Conservation (phyloP, 1,140 invertebrate genomes). For the Drosophila bocqueti region DNA sequence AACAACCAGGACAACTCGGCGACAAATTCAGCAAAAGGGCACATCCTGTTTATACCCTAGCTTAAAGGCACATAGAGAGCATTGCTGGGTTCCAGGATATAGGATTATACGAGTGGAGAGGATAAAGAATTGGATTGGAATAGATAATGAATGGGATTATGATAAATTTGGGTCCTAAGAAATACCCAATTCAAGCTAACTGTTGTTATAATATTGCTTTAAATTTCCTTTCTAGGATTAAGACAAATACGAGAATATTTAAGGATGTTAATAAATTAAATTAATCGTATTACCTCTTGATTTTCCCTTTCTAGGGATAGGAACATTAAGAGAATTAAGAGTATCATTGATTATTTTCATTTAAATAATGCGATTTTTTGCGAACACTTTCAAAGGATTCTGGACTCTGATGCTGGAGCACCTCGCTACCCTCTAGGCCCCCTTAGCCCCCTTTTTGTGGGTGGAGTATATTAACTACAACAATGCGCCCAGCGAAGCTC, state of each 20-base stretch:
- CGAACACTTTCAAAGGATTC: neutral
- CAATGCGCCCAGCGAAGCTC: conserved; percentile 39
- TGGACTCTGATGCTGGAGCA: neutral
- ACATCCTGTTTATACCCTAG: conserved; percentile 16
- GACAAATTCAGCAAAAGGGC: neutral
- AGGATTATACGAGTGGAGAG: no score
- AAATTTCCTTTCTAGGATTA: neutral
- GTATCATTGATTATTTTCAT: neutral
- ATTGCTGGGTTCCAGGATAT: neutral
- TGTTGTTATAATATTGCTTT: neutral
- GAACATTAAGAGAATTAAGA: neutral
- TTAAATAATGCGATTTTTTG: neutral
- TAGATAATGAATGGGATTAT: neutral
- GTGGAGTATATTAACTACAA: conserved; percentile 32
- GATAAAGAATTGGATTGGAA: neutral
- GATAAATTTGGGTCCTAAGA: neutral
- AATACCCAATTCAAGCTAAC: neutral
- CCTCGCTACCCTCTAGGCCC: conserved; percentile 15
- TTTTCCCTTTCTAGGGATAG: no score
- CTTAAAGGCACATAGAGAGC: accelerated
- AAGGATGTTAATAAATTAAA: no score
- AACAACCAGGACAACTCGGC: conserved; percentile 23
- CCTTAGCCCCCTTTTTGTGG: neutral
- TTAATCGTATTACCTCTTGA: no score
- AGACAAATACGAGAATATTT: neutral